Evolutionary conservation across 2,797 vertebrate species (phyloP), one percentile per base, ranked within the genome.

Genomic region (Botia kubotai): DNA sequence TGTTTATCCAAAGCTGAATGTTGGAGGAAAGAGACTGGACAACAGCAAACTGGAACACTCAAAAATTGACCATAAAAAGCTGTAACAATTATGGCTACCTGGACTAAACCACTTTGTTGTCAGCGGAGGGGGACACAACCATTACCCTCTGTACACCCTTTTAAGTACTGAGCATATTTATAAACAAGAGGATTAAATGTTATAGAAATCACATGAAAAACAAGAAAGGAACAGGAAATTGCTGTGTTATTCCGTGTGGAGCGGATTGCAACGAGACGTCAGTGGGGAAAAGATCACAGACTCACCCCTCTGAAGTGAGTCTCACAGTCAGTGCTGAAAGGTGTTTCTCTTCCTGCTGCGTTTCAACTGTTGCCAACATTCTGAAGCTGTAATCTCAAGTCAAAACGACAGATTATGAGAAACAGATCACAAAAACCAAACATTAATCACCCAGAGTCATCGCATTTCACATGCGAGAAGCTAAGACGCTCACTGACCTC

Each of bases 361-460:
- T 75, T 90, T 89, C 48, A 88, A 85, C 80, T 86, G 60, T 71
- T 91, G 90, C 90, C 92, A 93, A 87, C 14, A 1, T 80, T 81
- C 72, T 82, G 72, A 91, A 87, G 83, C 73, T 66, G 52, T 87
- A 79, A 88, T 89, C 88, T 87, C 79, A 85, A 84, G 86, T 84
- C 55, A 91, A 82, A 84, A 75, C 85, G 86, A 89, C 87, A 83
- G 84, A 77, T 90, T 91, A 91, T 90, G 87, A 86, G 90, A 92
- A 94, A 93, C 92, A 94, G 91, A 93, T 90, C 91, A 75, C 83
- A 87, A 90, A 92, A 92, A 89, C 90, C 93, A 93, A 94, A 94
- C 93, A 94, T 91, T 88, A 93, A 93, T 93, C 91, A 93, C 88
- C 88, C 90, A 88, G 91, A 92, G 87, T 92, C 91, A 90, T 90